Percentiles rank a stretch among this genome's conserved stretches.
Evolutionary conservation across 2,888 invertebrate species (phyloP).

Genomic region (Catocala nupta): DNA sequence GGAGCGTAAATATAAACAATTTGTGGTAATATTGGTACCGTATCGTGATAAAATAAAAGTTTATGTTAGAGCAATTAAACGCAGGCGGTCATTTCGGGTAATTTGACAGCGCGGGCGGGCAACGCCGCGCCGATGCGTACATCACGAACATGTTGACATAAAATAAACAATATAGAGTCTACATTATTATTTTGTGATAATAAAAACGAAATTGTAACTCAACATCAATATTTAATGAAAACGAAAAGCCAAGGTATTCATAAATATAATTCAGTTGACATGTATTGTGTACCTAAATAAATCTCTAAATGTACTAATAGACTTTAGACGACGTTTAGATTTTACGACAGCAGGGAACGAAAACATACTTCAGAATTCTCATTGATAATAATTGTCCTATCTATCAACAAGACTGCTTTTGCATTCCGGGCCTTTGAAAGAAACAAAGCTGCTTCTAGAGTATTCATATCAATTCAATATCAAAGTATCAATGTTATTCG

Average conservation of each 20-base stretch:
- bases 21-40: conserved; percentile 31
- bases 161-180: conserved; percentile 10
- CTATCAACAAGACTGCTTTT: too few relatives aligned
- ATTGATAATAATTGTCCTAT: too few relatives aligned
- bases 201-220: conserved; percentile 1
- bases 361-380: too few relatives aligned
- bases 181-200: conserved; percentile 3
- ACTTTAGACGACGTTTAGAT: too few relatives aligned
- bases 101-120: conserved; percentile 30
- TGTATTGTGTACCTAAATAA: too few relatives aligned
- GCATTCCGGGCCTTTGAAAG: too few relatives aligned
- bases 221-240: conserved; percentile 7
- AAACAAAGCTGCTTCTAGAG: too few relatives aligned
- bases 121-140: conserved; percentile 18
- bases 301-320: too few relatives aligned
- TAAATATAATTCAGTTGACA: too few relatives aligned
- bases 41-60: conserved; percentile 50
- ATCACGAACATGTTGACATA: conserved; percentile 22
- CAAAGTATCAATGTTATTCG: too few relatives aligned
- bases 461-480: too few relatives aligned
- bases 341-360: too few relatives aligned
- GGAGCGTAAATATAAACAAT: conserved; percentile 17
- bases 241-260: not conserved
- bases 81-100: conserved; percentile 39
- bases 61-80: conserved; percentile 49